Evolutionary conservation across 2,797 vertebrate genomes (phyloP).

Genomic region (Cirrhinus molitorella): DNA sequence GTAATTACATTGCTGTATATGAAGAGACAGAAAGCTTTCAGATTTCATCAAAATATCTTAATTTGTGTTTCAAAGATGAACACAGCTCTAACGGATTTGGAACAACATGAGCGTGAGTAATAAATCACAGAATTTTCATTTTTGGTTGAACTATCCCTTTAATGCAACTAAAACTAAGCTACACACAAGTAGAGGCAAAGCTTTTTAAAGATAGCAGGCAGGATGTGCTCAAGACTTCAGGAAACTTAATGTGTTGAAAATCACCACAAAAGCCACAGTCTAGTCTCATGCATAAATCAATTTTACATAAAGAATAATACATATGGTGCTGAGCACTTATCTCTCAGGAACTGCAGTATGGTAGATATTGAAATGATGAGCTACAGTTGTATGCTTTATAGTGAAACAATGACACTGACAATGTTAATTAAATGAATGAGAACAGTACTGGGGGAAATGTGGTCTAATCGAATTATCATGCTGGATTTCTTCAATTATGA

Average conservation of each 20-base stretch:
- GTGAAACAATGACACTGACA: conserved; percentile 1
- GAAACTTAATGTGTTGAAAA: conserved; percentile 17
- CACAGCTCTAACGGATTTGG: too few species aligned
- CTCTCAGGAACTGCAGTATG: not conserved
- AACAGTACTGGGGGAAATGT: not conserved
- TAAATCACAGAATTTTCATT: too few species aligned
- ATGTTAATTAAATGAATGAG: not conserved
- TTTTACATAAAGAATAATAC: not conserved
- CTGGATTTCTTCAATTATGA: not conserved
- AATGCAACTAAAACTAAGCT: conserved; percentile 65
- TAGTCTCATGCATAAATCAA: not conserved
- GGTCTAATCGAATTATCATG: not conserved
- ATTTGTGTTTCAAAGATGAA: too few species aligned
- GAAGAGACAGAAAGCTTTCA: too few species aligned
- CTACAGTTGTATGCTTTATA: not conserved
- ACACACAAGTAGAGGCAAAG: conserved; percentile 35
- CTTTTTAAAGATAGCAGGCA: conserved; percentile 45
- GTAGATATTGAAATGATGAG: not conserved
- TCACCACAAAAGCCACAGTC: conserved; percentile 1
- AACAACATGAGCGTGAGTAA: too few species aligned
- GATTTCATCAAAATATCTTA: too few species aligned
- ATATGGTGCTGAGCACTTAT: not conserved
- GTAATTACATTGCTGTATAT: too few species aligned
- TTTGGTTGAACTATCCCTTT: not conserved
- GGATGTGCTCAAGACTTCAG: conserved; percentile 42